These are phyloP conservation scores for Borostomias antarcticus DNA, from an alignment of 2,797 vertebrate species.

Conservation along the genomic window DNA sequence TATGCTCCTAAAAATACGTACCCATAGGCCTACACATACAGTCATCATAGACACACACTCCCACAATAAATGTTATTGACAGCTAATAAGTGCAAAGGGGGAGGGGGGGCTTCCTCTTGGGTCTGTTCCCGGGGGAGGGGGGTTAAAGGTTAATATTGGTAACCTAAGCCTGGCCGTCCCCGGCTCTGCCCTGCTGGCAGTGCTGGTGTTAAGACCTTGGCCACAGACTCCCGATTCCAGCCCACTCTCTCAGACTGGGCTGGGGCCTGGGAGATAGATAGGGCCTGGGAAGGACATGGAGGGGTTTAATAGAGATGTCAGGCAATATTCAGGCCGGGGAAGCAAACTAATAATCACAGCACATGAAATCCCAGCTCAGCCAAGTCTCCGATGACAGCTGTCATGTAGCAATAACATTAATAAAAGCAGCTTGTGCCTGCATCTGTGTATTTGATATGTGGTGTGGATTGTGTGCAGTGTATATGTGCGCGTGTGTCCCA, in stretches of 20 bases:
- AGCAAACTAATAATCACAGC: slow-evolving; percentile 22
- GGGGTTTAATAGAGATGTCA: slow-evolving; percentile 26
- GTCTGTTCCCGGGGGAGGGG: slow-evolving; percentile 30
- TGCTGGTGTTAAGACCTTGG: slow-evolving; percentile 28
- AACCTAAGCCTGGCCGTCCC: slow-evolving; percentile 15
- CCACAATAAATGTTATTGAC: slow-evolving; percentile 26
- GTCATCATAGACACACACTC: not conserved
- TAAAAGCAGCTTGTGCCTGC: not conserved
- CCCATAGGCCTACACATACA: not conserved
- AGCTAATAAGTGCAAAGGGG: slow-evolving; percentile 30
- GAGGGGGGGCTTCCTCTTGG: slow-evolving; percentile 25
- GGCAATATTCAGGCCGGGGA: slow-evolving; percentile 23
- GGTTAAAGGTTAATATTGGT: slow-evolving; percentile 45
- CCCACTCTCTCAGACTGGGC: slow-evolving; percentile 15
- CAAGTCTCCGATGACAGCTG: slow-evolving; percentile 4
- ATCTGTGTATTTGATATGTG: slow-evolving; percentile 17
- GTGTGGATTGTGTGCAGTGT: not conserved
- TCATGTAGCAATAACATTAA: not conserved
- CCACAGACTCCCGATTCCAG: slow-evolving; percentile 20
- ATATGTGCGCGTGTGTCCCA: not conserved
- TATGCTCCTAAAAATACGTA: slow-evolving; percentile 1
- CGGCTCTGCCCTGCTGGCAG: slow-evolving; percentile 20
- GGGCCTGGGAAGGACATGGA: not conserved
- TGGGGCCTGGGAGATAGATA: slow-evolving; percentile 20
- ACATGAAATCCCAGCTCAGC: slow-evolving; percentile 9